Base-by-base conservation (phyloP, 2,888 invertebrate species). In the Mechanitis messenoides region DNA sequence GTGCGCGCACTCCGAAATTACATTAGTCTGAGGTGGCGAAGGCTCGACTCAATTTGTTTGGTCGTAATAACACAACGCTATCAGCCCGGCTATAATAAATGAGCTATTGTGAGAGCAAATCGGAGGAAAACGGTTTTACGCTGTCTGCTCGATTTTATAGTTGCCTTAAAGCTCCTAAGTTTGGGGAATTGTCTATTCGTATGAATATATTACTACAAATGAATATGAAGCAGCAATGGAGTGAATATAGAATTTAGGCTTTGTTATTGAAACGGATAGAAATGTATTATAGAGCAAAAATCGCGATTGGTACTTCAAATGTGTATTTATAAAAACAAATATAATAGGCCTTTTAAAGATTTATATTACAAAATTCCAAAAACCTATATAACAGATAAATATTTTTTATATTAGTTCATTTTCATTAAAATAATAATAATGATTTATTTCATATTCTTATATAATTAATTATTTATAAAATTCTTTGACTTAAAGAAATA, bases 11-110 rank as follows among this genome's bases (percentile, higher is more conserved):
- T 84, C 79, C 81, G 87, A 80, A 88, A 90, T 90, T 90, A 88
- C 88, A 89, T 90, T 90, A 89, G 89, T 89, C 90, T 90, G 90
- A 89, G 90, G 90, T 90, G 90, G 90, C 87, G 88, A 87, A 87
- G 88, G 84, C 88, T 88, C 87, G 86, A 87, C 88, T 90, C 90
- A 88, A 90, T 90, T 90, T 90, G 89, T 90, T 89, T 88, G 87
- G 83, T 81, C 71, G 86, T 89, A 89, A 89, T 89, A 89, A 87
- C 85, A 82, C 85, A 76, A 75, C 83, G 87, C 84, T 88, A 89
- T 88, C 87, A 84, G 71, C 70, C 72, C 86, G 86, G 85, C 86
- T 88, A 87, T 87, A 89, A 86, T 86, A 87, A 88, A 88, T 89
- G 88, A 88, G 85, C 87, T 87, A 90, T 89, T 89, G 87, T 88